Base-by-base conservation (phyloP, 2,888 invertebrate species). In the Anthophora plumipes region DNA sequence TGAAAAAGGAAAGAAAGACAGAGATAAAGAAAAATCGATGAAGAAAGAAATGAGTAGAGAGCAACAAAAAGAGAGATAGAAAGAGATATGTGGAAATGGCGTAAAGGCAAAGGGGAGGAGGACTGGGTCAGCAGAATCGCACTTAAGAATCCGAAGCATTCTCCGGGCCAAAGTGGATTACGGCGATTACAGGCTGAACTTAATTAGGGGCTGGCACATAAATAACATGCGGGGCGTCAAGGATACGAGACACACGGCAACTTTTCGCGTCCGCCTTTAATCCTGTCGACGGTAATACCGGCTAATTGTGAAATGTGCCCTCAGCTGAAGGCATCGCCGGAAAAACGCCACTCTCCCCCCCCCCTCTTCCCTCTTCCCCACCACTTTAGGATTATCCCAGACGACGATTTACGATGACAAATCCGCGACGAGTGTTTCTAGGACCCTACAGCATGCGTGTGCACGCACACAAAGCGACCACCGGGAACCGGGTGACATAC, bases 151-250 rank as follows among this genome's bases (percentile, higher is more conserved):
- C 83, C 66, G 54, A 50, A 76, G 69, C 74, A 54, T 78, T 68
- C 70, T 57, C 37, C 46, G 4, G 48, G 31, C 48, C 77, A 84
- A 88, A 88, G 86, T 85, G 85, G 88, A 89, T 89, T 89, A 88
- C 82, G 54, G 37, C 82, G 84, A 87, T 86, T 79, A 75, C 80
- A 77, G 77, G 72, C 61, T 60, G 77, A 82, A 84, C 79, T 78
- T 87, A 89, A 89, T 88, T 87, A 85, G 70, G 80, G 76, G 39
- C 73, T 70, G 80, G 69, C 82, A 82, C 85, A 83, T 85, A 88
- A 89, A 88, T 89, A 87, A 84, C 86, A 72, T n/a, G 9, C 69
- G 46, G 41, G 41, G 48, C 74, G 74, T 84, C 86, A 84, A 78
- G 85, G 77, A 80, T 72, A 75, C 73, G 77, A 84, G 87, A 80